phyloP scores from a whole-genome alignment of 2,797 vertebrate genomes.

The Thalassophryne amazonica region DNA sequence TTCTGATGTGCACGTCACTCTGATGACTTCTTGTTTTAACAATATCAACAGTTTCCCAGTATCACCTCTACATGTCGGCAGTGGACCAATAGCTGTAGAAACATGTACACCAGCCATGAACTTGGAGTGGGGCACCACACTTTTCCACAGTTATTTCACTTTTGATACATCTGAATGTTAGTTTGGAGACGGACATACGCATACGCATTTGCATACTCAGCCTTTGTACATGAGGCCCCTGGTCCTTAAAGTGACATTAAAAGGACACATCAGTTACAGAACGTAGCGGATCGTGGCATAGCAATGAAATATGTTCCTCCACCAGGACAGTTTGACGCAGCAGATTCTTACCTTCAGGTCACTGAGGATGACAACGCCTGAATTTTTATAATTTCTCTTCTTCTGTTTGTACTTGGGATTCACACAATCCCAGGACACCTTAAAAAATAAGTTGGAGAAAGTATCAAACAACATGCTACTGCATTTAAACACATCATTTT shows the following conservation, averaged over 20 bases:
- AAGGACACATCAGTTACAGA: slow-evolving; percentile 31
- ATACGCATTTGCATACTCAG: too few relatives aligned
- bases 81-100: too few relatives aligned
- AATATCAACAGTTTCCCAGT: too few relatives aligned
- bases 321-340: neutral
- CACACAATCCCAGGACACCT: slow-evolving; percentile 95
- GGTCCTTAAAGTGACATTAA: slow-evolving; percentile 38
- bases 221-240: slow-evolving; percentile 10
- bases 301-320: neutral
- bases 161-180: too few relatives aligned
- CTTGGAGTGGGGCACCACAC: too few relatives aligned
- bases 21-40: too few relatives aligned
- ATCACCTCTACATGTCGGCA: too few relatives aligned
- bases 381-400: slow-evolving; percentile 95
- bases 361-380: slow-evolving; percentile 87
- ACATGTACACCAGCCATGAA: too few relatives aligned
- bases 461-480: slow-evolving; percentile 11
- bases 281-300: slow-evolving; percentile 4
- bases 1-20: too few relatives aligned
- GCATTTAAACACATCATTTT: slow-evolving; percentile 5
- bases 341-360: slow-evolving; percentile 86
- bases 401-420: slow-evolving; percentile 95
- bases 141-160: too few relatives aligned
- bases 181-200: too few relatives aligned
- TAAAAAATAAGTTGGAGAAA: slow-evolving; percentile 20